Evolutionary conservation across 2,113 vertebrate species (phyloP).

Genomic region (Lontra canadensis): DNA sequence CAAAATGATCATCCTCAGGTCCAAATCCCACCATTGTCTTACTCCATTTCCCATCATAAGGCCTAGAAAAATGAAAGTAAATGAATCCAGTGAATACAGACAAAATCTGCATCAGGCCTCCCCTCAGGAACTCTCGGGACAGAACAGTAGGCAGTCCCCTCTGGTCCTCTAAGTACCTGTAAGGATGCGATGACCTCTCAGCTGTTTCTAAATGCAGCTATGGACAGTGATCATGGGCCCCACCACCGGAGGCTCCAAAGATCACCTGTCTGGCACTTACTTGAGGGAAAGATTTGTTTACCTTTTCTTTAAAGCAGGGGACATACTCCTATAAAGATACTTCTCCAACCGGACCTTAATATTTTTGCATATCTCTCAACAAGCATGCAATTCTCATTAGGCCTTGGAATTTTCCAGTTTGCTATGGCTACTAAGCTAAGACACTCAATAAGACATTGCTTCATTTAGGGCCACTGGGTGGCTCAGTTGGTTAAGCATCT

Average conservation of each 20-base stretch:
- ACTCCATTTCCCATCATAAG: slow-evolving; percentile 99
- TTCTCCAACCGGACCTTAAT: background rate
- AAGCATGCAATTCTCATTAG: background rate
- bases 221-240: background rate
- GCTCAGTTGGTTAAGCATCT: background rate
- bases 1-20: slow-evolving; percentile 95
- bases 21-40: slow-evolving; percentile 99
- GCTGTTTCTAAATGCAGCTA: background rate
- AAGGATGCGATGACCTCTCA: background rate
- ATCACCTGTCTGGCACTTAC: background rate
- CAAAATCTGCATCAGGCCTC: background rate
- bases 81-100: background rate
- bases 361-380: background rate
- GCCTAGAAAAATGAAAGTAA: slow-evolving; percentile 83
- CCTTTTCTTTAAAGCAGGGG: background rate
- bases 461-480: background rate
- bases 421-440: background rate
- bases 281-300: background rate
- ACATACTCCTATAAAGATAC: background rate
- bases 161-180: background rate
- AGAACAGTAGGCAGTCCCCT: background rate
- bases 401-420: slow-evolving; percentile 1
- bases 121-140: background rate
- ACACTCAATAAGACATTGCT: background rate
- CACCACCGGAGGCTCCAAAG: background rate